These are phyloP conservation scores for Panurus biarmicus DNA, from an alignment of 2,113 vertebrate species.

Conservation along the genomic window DNA sequence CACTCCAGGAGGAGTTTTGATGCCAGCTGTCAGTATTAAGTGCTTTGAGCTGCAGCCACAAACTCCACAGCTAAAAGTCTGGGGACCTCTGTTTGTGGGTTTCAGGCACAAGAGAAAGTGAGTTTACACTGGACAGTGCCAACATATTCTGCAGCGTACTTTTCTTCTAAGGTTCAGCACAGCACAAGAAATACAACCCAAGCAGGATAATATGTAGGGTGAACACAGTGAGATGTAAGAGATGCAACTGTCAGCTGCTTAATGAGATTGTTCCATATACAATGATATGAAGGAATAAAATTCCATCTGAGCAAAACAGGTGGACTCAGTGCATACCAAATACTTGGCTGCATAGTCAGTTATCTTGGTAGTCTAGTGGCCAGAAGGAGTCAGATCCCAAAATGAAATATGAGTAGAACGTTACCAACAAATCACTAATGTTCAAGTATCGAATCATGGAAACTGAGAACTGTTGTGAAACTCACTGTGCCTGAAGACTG, in stretches of 20 bases:
- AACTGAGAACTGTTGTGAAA: background rate
- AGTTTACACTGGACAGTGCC: background rate
- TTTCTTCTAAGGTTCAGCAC: background rate
- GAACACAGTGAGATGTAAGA: background rate
- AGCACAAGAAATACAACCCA: background rate
- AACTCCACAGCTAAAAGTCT: background rate
- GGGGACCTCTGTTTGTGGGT: background rate
- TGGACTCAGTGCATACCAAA: background rate
- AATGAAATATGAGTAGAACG: background rate
- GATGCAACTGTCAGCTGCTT: background rate
- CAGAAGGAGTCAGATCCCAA: background rate
- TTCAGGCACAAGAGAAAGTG: background rate
- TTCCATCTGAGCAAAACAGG: background rate
- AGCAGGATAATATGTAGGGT: background rate
- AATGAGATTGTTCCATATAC: background rate
- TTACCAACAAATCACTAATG: background rate
- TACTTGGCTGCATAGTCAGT: background rate
- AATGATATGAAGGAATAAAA: background rate
- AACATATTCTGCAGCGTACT: background rate
- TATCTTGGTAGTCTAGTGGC: background rate
- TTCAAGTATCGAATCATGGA: background rate
- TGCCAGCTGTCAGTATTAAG: background rate
- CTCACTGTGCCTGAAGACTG: background rate
- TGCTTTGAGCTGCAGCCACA: background rate
- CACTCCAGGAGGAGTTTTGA: background rate